Conservation (phyloP, 2,113 vertebrate genomes). For the Marmota flaviventris region DNA sequence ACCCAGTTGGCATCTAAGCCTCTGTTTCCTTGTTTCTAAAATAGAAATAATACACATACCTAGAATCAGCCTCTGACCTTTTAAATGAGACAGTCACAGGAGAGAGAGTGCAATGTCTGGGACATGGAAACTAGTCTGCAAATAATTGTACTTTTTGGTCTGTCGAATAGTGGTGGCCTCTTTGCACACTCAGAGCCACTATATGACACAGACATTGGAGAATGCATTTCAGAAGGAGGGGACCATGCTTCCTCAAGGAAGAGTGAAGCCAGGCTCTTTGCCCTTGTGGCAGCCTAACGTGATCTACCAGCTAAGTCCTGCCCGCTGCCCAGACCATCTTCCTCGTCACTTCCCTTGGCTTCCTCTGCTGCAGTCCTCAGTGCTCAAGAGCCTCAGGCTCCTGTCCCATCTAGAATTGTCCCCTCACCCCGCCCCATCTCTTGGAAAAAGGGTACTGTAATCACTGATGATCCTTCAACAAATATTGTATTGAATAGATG, state of each 20-base stretch:
- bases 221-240: background rate
- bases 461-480: background rate
- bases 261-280: background rate
- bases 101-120: background rate
- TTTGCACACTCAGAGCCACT: background rate
- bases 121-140: background rate
- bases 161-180: background rate
- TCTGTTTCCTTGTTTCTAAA: background rate
- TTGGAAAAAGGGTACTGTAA: background rate
- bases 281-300: background rate
- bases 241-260: background rate
- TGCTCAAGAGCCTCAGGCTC: background rate
- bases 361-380: background rate
- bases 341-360: background rate
- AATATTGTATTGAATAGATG: background rate
- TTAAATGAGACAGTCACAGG: background rate
- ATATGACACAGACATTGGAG: background rate
- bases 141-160: background rate
- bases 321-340: background rate
- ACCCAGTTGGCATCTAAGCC: background rate
- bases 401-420: background rate
- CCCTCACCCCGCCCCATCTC: background rate
- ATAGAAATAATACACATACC: background rate
- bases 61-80: background rate
- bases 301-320: accelerated